A percentile compares a stretch with the other conserved stretches of the same genome.
These are phyloP conservation scores for Tiliacea aurago DNA, from an alignment of 2,888 invertebrate species.

Conservation along the genomic window DNA sequence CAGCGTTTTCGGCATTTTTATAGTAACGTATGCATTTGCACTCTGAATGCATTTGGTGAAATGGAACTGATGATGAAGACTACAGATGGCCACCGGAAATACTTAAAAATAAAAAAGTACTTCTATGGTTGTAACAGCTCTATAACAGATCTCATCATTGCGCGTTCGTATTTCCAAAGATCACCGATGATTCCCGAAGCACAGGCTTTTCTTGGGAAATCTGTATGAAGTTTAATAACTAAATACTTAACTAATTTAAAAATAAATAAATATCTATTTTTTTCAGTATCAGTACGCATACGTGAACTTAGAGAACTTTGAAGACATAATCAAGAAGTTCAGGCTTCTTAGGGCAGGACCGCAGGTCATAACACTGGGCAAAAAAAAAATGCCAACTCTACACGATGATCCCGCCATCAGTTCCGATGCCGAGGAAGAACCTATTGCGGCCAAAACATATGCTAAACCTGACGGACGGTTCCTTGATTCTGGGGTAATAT, in stretches of 20 bases:
- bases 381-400: background rate
- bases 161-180: background rate
- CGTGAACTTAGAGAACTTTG: slow-evolving; percentile 41
- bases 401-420: background rate
- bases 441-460: rapidly evolving
- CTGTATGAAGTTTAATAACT: no score
- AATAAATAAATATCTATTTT: background rate
- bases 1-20: no score
- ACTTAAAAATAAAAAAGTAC: background rate
- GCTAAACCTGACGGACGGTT: slow-evolving; percentile 30
- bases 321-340: slow-evolving; percentile 10
- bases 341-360: slow-evolving; percentile 23
- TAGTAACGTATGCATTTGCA: no score
- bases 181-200: no score
- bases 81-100: no score
- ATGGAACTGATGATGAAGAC: no score
- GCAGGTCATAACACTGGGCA: rapidly evolving
- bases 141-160: background rate
- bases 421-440: background rate
- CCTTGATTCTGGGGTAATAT: slow-evolving; percentile 49
- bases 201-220: background rate
- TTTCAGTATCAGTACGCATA: slow-evolving; percentile 54
- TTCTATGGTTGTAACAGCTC: background rate
- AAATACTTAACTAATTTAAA: background rate
- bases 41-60: no score